phyloP scores from a whole-genome alignment of 2,113 vertebrate genomes.

The Apodemus speciosus region DNA sequence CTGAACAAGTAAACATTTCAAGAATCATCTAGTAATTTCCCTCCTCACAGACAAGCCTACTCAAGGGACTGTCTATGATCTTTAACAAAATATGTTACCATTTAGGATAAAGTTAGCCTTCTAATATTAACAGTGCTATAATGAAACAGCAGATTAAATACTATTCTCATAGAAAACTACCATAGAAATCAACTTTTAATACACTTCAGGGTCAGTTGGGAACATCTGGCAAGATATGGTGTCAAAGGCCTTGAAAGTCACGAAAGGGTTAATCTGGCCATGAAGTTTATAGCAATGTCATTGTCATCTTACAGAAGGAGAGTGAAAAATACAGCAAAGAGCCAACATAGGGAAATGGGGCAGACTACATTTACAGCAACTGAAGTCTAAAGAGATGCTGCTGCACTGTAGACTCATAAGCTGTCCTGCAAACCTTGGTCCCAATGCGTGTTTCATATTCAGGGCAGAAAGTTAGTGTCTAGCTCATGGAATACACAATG shows the following conservation, averaged over 20 bases:
- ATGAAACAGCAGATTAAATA: slow-evolving; percentile 16
- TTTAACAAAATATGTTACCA: background rate
- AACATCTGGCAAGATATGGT: background rate
- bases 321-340: slow-evolving; percentile 65
- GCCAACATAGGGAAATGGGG: slow-evolving; percentile 51
- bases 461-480: background rate
- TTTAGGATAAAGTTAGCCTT: slow-evolving; percentile 52
- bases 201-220: background rate
- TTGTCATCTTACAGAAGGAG: slow-evolving; percentile 39
- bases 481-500: background rate
- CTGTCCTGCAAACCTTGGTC: slow-evolving; percentile 17
- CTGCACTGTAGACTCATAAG: slow-evolving; percentile 45
- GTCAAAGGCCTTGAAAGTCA: background rate
- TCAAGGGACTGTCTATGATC: background rate
- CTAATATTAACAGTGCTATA: background rate
- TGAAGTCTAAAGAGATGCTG: slow-evolving; percentile 50
- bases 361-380: slow-evolving; percentile 55
- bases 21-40: slow-evolving; percentile 25
- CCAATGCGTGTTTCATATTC: background rate
- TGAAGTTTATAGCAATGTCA: background rate
- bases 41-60: slow-evolving; percentile 12
- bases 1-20: slow-evolving; percentile 10
- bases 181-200: slow-evolving; percentile 32
- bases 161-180: slow-evolving; percentile 26
- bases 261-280: slow-evolving; percentile 1